A percentile compares a stretch with the other conserved stretches of the same genome.
These are phyloP conservation scores for Agonopterix heracliana DNA, from an alignment of 2,888 invertebrate species.

Conservation along the genomic window DNA sequence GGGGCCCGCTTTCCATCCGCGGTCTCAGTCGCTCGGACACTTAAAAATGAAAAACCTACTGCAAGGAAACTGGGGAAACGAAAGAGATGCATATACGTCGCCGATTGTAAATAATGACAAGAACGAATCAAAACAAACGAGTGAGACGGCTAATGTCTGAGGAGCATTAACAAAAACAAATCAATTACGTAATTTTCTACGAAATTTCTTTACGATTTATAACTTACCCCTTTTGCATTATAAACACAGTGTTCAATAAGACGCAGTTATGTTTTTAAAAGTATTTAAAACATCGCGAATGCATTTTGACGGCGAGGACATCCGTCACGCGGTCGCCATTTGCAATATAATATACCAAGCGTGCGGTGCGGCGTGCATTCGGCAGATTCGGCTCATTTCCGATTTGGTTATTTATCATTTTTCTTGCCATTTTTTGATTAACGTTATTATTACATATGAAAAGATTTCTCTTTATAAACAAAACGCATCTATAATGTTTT, in stretches of 20 bases:
- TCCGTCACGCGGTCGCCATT: conserved; percentile 65
- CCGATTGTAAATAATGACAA: conserved; percentile 69
- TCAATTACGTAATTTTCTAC: conserved; percentile 41
- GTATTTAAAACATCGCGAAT: conserved; percentile 44
- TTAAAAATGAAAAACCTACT: conserved; percentile 71
- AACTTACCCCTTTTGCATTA: conserved; percentile 22
- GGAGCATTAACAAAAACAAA: conserved; percentile 42
- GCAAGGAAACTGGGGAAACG: conserved; percentile 59
- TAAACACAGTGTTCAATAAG: conserved; percentile 15
- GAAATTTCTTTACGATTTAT: not conserved
- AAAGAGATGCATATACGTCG: conserved; percentile 61
- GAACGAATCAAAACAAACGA: conserved; percentile 68
- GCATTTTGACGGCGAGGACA: conserved; percentile 53
- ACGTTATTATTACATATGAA: too few relatives aligned
- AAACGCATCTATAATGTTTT: too few relatives aligned
- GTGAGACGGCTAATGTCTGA: conserved; percentile 42
- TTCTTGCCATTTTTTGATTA: too few relatives aligned
- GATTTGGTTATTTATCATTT: too few relatives aligned
- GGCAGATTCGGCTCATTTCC: not conserved
- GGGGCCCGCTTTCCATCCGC: conserved; percentile 50
- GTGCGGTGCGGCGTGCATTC: not conserved
- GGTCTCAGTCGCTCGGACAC: conserved; percentile 56
- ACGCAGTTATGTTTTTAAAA: conserved; percentile 26
- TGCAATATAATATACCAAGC: conserved; percentile 39
- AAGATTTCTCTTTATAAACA: too few relatives aligned